Evolutionary conservation across 1,140 invertebrate genomes (phyloP), one percentile per base, ranked within the genome.

Genomic region (Diploscapter pachys): DNA sequence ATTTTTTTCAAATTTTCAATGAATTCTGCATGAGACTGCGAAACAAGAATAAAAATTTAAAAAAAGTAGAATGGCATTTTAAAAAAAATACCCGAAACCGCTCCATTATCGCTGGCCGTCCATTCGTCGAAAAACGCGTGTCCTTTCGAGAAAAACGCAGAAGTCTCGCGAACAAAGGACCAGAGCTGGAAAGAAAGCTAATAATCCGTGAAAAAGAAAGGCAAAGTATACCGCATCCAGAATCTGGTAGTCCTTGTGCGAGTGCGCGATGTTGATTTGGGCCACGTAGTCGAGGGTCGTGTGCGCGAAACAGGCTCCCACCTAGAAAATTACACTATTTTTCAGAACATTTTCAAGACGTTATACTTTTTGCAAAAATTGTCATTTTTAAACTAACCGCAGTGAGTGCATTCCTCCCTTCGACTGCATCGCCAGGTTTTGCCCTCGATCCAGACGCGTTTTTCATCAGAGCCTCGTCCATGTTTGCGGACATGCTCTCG

Each of bases 241-340:
- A 31, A 85, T 70, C 48, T 81, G 73, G 55, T 84, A 80, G 64
- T 76, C 72, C 67, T 85, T 85, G 9, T 75, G 71, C 6, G 81
- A 81, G 73, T 85, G 80, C 8, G 76, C 79, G 8, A 85, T 75
- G 62, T 85, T 83, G 5, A 85, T 80, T 56, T 80, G 79, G 56
- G 84, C 83, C 50, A 85, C 84, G 76, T 85, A 85, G 72, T 85
- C 83, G 6, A 84, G 78, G 8, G 79, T 71, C 0, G 79, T 86
- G 64, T 86, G 85, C 4, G 85, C 84, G 61, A 85, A 85, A 63
- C 80, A 82, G 4, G 84, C 83, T 11, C 83, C 83, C 51, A 86
- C 75, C 73, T 74, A 59, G 52, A 71, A 52, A 56, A 6, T 6
- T 8, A 49, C 31, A 31, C 31, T 31, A 31, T 31, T 1, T 31